phyloP scores from a whole-genome alignment of 2,113 vertebrate species.

The Stegastes partitus region DNA sequence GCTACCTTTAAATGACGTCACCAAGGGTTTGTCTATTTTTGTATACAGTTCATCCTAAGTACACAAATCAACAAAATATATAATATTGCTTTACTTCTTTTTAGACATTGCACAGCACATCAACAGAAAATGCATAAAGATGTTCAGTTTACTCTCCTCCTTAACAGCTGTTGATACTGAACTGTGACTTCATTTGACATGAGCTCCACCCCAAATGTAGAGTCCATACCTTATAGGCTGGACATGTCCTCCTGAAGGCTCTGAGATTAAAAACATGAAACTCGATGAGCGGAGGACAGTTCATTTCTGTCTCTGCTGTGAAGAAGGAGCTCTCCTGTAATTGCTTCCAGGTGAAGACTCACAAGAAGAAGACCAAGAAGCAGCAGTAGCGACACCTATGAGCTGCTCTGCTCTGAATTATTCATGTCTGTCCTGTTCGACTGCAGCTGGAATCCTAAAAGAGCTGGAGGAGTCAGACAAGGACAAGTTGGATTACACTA shows the following conservation, averaged over 20 bases:
- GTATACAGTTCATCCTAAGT: no score
- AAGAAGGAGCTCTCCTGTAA: constrained; percentile 40
- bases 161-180: background rate
- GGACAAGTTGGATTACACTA: constrained; percentile 36
- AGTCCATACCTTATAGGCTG: background rate
- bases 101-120: no score
- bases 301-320: constrained; percentile 32
- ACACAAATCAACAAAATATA: no score
- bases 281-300: constrained; percentile 26
- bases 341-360: constrained; percentile 51
- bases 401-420: constrained; percentile 61
- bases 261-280: constrained; percentile 32
- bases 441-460: constrained; percentile 63
- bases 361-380: background rate
- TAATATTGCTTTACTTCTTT: no score
- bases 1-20: no score
- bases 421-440: constrained; percentile 57
- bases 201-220: background rate
- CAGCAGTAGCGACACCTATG: constrained; percentile 21
- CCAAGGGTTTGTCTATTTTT: no score
- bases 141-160: background rate
- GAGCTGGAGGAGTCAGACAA: constrained; percentile 56
- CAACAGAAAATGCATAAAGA: background rate
- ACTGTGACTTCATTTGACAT: background rate
- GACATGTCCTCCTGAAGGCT: constrained; percentile 18